Conservation (phyloP, 2,797 vertebrate genomes). For the Channallabes apus region DNA sequence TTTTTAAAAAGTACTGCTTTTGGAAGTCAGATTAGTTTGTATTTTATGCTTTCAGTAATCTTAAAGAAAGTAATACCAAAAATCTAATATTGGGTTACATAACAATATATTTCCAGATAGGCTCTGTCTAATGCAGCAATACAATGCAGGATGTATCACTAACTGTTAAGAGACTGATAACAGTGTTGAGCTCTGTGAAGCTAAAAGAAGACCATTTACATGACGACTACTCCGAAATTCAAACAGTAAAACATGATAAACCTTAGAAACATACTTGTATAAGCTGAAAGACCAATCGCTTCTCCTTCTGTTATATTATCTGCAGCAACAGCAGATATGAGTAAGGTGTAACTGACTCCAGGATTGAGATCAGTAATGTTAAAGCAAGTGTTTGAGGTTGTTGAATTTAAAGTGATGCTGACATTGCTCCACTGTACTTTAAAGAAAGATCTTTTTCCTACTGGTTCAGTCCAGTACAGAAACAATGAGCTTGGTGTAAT, state of each 20-base stretch:
- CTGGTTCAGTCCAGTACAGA: slow-evolving; percentile 55
- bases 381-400: too few relatives aligned
- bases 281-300: neutral
- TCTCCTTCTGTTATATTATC: slow-evolving; percentile 28
- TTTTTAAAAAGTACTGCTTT: slow-evolving; percentile 2
- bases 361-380: too few relatives aligned
- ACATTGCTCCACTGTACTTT: too few relatives aligned
- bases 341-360: too few relatives aligned
- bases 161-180: slow-evolving; percentile 12
- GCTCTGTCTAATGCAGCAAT: slow-evolving; percentile 28
- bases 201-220: neutral
- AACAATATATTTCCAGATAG: neutral
- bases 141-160: slow-evolving; percentile 23
- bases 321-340: too few relatives aligned
- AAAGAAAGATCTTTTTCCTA: too few relatives aligned
- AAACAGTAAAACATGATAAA: too few relatives aligned
- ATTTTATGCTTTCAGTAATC: too few relatives aligned
- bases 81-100: slow-evolving; percentile 16
- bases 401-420: too few relatives aligned
- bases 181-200: slow-evolving; percentile 15
- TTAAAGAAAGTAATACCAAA: too few relatives aligned
- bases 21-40: too few relatives aligned
- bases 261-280: slow-evolving; percentile 25
- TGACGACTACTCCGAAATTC: too few relatives aligned
- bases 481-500: slow-evolving; percentile 50